Conservation (phyloP, 2,888 invertebrate species). For the Melangyna quadrimaculata region DNA sequence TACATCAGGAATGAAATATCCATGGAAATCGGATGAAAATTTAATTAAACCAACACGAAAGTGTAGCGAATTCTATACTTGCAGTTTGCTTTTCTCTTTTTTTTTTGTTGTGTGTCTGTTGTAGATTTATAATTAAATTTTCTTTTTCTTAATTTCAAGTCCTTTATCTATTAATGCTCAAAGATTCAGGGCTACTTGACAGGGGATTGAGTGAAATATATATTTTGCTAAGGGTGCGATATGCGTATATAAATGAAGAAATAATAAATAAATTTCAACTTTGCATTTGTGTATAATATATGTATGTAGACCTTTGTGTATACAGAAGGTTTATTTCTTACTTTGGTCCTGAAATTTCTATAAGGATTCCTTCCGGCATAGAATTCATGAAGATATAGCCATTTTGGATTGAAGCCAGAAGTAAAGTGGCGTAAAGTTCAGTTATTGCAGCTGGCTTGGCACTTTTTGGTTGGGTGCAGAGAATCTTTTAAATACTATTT, state of each 20-base stretch:
- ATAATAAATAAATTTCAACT: slow-evolving; percentile 48
- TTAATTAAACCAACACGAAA: slow-evolving; percentile 55
- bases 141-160: slow-evolving; percentile 43
- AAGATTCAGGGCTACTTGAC: slow-evolving; percentile 11
- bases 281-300: not conserved
- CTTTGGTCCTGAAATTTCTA: not conserved
- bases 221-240: slow-evolving; percentile 1
- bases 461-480: not conserved
- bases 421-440: slow-evolving; percentile 49
- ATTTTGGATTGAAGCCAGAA: slow-evolving; percentile 58
- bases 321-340: not conserved
- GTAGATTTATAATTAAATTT: slow-evolving; percentile 59
- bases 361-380: slow-evolving; percentile 17
- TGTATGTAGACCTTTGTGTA: not conserved
- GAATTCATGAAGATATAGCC: slow-evolving; percentile 31
- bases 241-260: slow-evolving; percentile 14
- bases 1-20: not conserved
- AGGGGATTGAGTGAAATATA: not conserved
- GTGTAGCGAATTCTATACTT: slow-evolving; percentile 49
- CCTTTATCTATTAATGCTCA: not conserved
- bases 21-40: slow-evolving; percentile 55
- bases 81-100: not conserved
- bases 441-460: slow-evolving; percentile 40
- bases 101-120: not conserved
- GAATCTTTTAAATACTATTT: not conserved